A percentile compares a stretch with the other conserved stretches of the same genome.
These are phyloP conservation scores for Episyrphus balteatus DNA, from an alignment of 1,140 invertebrate species.

Conservation along the genomic window DNA sequence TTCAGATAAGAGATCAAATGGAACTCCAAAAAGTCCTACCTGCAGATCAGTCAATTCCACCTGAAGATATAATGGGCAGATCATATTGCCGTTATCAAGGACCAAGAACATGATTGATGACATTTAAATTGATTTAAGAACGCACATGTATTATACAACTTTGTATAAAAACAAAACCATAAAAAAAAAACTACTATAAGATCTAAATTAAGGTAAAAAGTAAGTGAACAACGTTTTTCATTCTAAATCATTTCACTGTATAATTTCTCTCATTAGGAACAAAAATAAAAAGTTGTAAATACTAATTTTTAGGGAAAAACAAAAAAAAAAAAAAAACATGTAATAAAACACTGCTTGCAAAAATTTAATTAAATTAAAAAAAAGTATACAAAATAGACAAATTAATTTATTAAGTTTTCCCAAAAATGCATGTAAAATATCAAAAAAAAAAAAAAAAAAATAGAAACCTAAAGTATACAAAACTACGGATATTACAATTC, in stretches of 20 bases:
- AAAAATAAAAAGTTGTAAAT: not conserved
- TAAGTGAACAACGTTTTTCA: not conserved
- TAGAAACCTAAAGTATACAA: no score
- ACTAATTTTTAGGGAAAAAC: not conserved
- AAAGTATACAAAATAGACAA: no score
- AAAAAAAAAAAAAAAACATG: no score
- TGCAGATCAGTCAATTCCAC: constrained; percentile 36
- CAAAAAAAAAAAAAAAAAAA: no score
- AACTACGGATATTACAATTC: no score
- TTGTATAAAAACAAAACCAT: no score
- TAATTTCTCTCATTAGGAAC: no score
- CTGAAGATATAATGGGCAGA: constrained; percentile 37
- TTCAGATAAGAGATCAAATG: constrained; percentile 34
- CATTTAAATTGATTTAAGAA: not conserved
- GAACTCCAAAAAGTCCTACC: constrained; percentile 29
- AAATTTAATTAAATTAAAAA: no score
- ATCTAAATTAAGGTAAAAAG: not conserved
- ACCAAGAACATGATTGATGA: constrained; percentile 34
- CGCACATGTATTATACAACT: not conserved
- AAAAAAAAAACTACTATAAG: no score
- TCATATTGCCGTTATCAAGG: constrained; percentile 37
- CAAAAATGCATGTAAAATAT: no score
- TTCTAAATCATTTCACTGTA: not conserved
- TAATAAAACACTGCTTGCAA: no score
- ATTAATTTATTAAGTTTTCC: no score